A percentile compares a stretch with the other conserved stretches of the same genome.
Evolutionary conservation across 2,113 vertebrate species (phyloP).

Genomic region (Engraulis encrasicolus): DNA sequence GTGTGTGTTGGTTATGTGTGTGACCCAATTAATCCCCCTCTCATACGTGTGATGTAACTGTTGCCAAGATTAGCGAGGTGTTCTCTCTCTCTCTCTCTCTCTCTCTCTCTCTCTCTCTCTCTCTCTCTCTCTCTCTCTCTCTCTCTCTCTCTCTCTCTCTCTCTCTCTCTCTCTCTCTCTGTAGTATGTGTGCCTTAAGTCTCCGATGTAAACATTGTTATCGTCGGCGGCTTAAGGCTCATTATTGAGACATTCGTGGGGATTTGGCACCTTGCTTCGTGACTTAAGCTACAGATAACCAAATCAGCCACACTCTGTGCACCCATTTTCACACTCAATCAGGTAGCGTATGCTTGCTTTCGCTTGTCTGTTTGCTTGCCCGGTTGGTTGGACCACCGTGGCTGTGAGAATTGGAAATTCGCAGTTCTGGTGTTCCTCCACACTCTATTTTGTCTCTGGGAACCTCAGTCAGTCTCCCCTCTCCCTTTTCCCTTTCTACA

Average conservation of each 20-base stretch:
- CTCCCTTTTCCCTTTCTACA: too few species aligned
- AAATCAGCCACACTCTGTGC: slow-evolving; percentile 43
- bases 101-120: too few species aligned
- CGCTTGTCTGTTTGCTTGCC: too few species aligned
- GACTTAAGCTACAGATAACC: slow-evolving; percentile 39
- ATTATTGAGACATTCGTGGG: slow-evolving; percentile 22
- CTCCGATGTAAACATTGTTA: slow-evolving; percentile 39
- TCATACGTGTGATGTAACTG: neutral
- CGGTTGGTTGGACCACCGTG: neutral
- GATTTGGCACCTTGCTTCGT: slow-evolving; percentile 23
- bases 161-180: too few species aligned
- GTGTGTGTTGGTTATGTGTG: neutral
- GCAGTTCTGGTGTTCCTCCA: neutral
- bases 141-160: too few species aligned
- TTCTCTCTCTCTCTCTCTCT: too few species aligned
- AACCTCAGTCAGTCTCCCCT: too few species aligned
- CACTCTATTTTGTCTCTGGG: too few species aligned
- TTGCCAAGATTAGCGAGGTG: neutral
- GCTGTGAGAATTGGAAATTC: neutral
- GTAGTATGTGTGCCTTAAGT: neutral
- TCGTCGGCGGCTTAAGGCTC: slow-evolving; percentile 20
- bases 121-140: too few species aligned
- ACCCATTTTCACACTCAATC: slow-evolving; percentile 34
- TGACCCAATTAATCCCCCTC: slow-evolving; percentile 1
- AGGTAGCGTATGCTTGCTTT: slow-evolving; percentile 31